These are phyloP conservation scores for Minunthozetes semirufus DNA, from an alignment of 2,888 invertebrate genomes.

Conservation along the genomic window DNA sequence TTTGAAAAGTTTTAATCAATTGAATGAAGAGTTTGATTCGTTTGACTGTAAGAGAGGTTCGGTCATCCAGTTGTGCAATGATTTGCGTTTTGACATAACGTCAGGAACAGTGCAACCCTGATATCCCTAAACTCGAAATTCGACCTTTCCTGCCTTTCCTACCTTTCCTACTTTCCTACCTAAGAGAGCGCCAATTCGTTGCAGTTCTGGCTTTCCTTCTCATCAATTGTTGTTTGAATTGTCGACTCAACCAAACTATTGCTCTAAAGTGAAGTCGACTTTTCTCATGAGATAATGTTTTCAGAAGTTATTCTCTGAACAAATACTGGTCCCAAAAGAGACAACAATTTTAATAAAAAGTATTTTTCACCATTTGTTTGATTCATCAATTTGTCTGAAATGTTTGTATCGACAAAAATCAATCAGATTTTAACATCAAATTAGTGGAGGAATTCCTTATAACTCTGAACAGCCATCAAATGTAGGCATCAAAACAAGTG, in stretches of 20 bases:
- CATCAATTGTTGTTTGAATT: conserved; percentile 27
- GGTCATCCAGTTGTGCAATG: conserved; percentile 21
- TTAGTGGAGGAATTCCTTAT: too few relatives aligned
- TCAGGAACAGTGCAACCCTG: not conserved
- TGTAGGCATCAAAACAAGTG: too few relatives aligned
- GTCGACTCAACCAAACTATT: not conserved
- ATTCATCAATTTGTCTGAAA: too few relatives aligned
- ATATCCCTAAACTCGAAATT: conserved; percentile 13
- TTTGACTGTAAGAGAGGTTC: not conserved
- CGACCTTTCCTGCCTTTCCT: conserved; percentile 22
- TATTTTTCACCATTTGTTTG: too few relatives aligned
- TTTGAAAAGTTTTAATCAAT: not conserved
- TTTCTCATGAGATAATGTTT: too few relatives aligned
- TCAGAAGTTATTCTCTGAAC: too few relatives aligned
- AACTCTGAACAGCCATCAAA: too few relatives aligned
- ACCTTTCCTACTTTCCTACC: conserved; percentile 20
- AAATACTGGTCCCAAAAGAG: too few relatives aligned
- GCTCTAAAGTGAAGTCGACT: not conserved
- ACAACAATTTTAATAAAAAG: too few relatives aligned
- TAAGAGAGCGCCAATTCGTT: conserved; percentile 1
- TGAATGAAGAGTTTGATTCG: not conserved
- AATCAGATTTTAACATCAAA: too few relatives aligned
- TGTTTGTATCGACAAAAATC: too few relatives aligned
- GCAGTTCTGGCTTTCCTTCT: conserved; percentile 20
- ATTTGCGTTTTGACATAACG: conserved; percentile 11